Evolutionary conservation across 2,797 vertebrate species (phyloP), one percentile per base, ranked within the genome.

Genomic region (Hoplostethus mediterraneus): DNA sequence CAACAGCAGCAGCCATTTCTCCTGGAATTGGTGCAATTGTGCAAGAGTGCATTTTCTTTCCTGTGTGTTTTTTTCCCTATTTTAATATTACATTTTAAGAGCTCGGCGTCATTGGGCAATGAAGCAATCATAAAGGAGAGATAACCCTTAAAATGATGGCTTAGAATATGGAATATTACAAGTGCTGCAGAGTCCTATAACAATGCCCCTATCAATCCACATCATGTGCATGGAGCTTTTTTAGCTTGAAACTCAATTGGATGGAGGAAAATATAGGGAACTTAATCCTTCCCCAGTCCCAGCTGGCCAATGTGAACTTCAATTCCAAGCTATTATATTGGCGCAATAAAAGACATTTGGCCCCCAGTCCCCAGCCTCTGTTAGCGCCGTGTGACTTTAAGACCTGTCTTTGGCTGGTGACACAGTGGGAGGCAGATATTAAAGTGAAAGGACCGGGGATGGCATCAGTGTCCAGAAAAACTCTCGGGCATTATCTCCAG

Each of bases 351-450:
- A 61, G 42, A 72, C 13, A 68, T n/a, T 49, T 68, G 52, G 30
- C 53, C 45, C 48, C 67, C 52, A 31, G 73, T 69, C 52, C 30
- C n/a, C 54, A 65, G 65, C 58, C 45, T 77, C 67, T 38, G 73
- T 83, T 75, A 71, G 31, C 53, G 70, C 38, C 67, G 13, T 77
- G 73, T 75, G 65, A 75, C 74, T 81, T 83, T 71, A 66, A 74
- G 71, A 83, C 65, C 62, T 63, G 8, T 56, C 17, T 36, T n/a
- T 42, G 25, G n/a, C 48, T 64, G 38, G 40, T 44, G 38, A 60
- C 17, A 25, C 58, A 64, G 63, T 60, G 75, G 54, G 62, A 71
- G 75, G 77, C 49, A 62, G 64, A 74, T 67, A 68, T 71, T 74
- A 71, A 80, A 79, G 48, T 49, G 42, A 17, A 66, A 63, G 40